Base-by-base conservation (phyloP, 1,140 invertebrate genomes). In the Aphaenogaster rudis region DNA sequence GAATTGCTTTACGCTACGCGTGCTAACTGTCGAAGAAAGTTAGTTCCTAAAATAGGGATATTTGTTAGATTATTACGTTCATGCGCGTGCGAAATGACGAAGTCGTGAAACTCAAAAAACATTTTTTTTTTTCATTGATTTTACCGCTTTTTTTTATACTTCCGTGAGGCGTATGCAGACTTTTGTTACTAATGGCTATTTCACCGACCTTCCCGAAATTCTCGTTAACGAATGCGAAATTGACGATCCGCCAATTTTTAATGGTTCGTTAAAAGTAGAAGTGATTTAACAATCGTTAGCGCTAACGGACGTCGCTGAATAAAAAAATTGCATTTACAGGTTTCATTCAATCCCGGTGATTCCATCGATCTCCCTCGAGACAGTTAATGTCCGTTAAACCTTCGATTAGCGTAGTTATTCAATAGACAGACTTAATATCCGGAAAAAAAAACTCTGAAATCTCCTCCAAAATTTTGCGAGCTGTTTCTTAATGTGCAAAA, bases 271-370 rank as follows among this genome's bases (percentile, higher is more conserved):
- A 84, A 84, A 84, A 84, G 80, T 84, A 76, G 80, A 84, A 84
- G 80, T 84, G 80, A 84, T 84, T 84, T 84, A 84, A 84, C 80
- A 84, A 84, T 84, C 80, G 80, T 84, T 84, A 84, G 80, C 80
- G 80, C 69, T 74, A 84, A 84, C 80, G 80, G 80, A 84, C 80
- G 80, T 84, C 80, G 69, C 69, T 74, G 80, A 74, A 84, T 74
- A 61, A 82, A 84, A 82, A 84, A 84, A 84, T 61, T 84, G 80
- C 54, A 76, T 84, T 84, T 61, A 48, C 69, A 61, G 69, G 69
- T 76, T 84, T 74, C 42, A 63, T 74, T 61, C 80, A 61, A 71
- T 4, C n/a, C 78, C 36, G 17, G 42, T 74, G 54, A 84, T 76
- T 61, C 69, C 69, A 84, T 76, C 80, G 80, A 84, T 84, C 80